Conservation (phyloP, 2,888 invertebrate genomes). For the Gortyna flavago region DNA sequence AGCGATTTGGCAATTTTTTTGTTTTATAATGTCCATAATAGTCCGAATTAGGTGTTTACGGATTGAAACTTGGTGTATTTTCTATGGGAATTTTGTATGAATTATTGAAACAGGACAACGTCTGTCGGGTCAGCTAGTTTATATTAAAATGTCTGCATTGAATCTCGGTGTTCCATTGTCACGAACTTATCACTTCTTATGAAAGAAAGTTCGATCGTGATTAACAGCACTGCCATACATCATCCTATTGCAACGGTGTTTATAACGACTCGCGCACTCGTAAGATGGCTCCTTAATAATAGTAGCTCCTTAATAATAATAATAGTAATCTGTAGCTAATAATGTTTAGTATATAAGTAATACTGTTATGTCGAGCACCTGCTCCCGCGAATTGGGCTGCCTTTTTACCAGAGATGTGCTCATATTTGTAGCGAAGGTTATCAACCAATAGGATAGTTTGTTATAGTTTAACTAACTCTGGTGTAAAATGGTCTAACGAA, state of each 20-base stretch:
- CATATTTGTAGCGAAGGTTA: neutral
- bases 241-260: neutral
- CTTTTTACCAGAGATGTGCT: neutral
- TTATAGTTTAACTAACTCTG: neutral
- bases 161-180: neutral
- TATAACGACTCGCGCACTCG: neutral
- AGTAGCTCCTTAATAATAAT: too few species aligned
- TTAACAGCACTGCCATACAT: neutral
- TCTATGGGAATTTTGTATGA: neutral
- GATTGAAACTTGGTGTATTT: neutral
- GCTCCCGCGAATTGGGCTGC: neutral
- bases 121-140: neutral
- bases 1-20: neutral
- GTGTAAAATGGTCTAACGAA: neutral
- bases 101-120: neutral
- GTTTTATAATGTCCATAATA: neutral
- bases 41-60: neutral
- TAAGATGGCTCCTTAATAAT: neutral
- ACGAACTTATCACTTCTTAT: neutral
- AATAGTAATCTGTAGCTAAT: constrained; percentile 1
- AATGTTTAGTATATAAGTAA: constrained; percentile 13
- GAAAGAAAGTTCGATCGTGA: neutral
- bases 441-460: neutral
- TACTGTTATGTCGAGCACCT: constrained; percentile 11
- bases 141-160: neutral